Percentiles rank a stretch among this genome's conserved stretches.
These are phyloP conservation scores for Drosophila putrida DNA, from an alignment of 2,888 invertebrate species.

Conservation along the genomic window DNA sequence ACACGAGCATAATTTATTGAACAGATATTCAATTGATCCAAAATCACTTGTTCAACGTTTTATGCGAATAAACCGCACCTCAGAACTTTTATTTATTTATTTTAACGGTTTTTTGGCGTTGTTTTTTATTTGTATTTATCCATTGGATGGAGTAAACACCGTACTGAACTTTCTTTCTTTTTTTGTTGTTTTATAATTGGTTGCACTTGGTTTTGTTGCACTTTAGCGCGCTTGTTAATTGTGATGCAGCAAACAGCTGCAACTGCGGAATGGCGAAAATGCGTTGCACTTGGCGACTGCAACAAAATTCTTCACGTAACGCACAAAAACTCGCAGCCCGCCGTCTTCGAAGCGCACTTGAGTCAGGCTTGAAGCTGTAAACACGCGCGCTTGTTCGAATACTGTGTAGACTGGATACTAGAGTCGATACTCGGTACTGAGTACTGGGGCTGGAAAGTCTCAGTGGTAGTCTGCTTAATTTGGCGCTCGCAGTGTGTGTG, in stretches of 20 bases:
- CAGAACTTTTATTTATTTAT: conserved; percentile 5
- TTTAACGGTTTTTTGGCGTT: conserved; percentile 2
- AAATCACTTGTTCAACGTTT: conserved; percentile 18
- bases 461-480: conserved; percentile 42
- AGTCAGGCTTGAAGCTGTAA: conserved; percentile 31
- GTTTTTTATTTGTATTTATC: conserved; percentile 14
- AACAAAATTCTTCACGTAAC: conserved; percentile 71
- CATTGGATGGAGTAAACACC: conserved; percentile 5
- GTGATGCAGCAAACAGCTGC: conserved; percentile 72
- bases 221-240: conserved; percentile 65
- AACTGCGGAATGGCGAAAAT: conserved; percentile 74
- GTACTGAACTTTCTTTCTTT: conserved; percentile 28
- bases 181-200: conserved; percentile 28
- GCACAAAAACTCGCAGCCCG: conserved; percentile 40
- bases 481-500: conserved; percentile 49
- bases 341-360: conserved; percentile 53
- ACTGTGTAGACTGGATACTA: conserved; percentile 22
- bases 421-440: conserved; percentile 25
- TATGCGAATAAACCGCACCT: background rate
- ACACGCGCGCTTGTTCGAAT: conserved; percentile 49
- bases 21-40: conserved; percentile 21
- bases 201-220: conserved; percentile 43
- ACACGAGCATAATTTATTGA: conserved; percentile 18
- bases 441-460: conserved; percentile 18
- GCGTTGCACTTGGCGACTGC: conserved; percentile 75